Conservation (phyloP, 2,797 vertebrate species). For the Tragelaphus oryx region DNA sequence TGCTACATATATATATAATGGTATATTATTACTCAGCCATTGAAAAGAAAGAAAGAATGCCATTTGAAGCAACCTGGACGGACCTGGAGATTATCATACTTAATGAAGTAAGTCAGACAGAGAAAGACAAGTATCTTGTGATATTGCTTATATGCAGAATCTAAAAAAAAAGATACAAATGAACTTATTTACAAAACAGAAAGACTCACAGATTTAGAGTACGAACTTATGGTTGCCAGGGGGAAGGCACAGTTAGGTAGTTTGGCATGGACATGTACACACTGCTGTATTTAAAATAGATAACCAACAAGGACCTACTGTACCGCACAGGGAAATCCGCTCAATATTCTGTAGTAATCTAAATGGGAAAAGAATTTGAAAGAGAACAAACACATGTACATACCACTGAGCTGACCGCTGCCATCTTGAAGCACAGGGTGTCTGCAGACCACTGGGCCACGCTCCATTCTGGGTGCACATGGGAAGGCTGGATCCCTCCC, state of each 20-base stretch:
- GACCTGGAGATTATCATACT: background rate
- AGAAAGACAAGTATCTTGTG: background rate
- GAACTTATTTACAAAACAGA: background rate
- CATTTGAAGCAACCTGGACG: background rate
- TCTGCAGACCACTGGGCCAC: conserved; percentile 82
- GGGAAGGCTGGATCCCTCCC: conserved; percentile 72
- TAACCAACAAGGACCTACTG: background rate
- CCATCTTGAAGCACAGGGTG: background rate
- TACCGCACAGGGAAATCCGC: background rate
- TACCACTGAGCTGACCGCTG: background rate
- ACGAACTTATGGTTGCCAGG: background rate
- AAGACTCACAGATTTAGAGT: background rate
- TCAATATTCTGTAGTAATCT: background rate
- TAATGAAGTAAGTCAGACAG: background rate
- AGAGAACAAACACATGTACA: background rate
- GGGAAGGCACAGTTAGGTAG: background rate
- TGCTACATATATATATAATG: background rate
- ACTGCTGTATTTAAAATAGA: background rate
- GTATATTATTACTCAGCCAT: background rate
- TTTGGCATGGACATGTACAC: background rate
- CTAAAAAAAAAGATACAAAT: background rate
- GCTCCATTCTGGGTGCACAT: conserved; percentile 81
- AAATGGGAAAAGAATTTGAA: background rate
- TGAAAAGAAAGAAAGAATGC: background rate
- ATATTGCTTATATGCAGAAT: background rate